A percentile compares a stretch with the other conserved stretches of the same genome.
phyloP scores from a whole-genome alignment of 2,797 vertebrate genomes.

The Syndactyla subalaris region DNA sequence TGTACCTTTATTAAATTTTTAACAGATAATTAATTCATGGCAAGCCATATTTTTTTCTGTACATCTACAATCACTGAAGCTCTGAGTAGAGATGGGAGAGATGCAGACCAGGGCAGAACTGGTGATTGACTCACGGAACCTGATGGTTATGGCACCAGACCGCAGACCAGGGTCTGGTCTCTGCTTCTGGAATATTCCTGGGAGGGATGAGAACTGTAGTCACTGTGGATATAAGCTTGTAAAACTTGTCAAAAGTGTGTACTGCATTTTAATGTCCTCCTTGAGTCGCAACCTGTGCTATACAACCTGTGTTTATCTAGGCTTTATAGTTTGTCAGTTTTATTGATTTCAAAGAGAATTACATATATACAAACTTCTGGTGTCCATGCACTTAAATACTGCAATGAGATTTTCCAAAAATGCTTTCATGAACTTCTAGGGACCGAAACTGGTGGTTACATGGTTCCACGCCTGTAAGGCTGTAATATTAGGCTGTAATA shows the following conservation, averaged over 20 bases:
- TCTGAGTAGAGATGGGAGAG: background rate
- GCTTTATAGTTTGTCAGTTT: background rate
- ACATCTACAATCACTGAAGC: background rate
- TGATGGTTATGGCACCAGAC: fast-evolving
- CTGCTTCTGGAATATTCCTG: background rate
- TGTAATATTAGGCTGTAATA: background rate
- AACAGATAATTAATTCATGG: background rate
- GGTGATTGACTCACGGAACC: background rate
- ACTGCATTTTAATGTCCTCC: background rate
- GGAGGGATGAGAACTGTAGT: background rate
- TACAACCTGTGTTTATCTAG: background rate
- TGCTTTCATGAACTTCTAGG: background rate
- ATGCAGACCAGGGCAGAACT: background rate
- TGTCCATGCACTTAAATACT: background rate
- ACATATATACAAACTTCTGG: fast-evolving
- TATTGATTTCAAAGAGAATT: background rate
- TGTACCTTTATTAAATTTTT: background rate
- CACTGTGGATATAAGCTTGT: background rate
- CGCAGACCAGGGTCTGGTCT: background rate
- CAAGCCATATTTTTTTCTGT: background rate
- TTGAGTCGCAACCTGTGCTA: background rate
- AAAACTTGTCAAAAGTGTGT: background rate
- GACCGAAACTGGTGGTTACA: background rate
- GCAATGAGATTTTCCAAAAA: background rate
- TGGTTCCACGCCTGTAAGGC: background rate